Conservation (phyloP, 2,797 vertebrate species). For the Scleropages formosus region DNA sequence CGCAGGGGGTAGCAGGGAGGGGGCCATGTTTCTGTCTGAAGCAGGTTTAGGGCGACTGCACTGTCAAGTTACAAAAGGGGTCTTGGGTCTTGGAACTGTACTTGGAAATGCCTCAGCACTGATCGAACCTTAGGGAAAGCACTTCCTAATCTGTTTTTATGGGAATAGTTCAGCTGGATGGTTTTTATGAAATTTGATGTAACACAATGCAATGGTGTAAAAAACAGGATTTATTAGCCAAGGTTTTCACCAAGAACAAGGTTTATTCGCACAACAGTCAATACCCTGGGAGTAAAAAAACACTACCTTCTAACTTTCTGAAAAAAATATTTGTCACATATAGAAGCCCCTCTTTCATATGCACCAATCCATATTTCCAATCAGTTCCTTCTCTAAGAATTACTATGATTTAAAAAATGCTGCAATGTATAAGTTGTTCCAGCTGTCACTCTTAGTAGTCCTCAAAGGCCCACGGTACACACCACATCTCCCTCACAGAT, state of each 20-base stretch:
- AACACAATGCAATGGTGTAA: too few relatives aligned
- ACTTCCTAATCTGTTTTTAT: background rate
- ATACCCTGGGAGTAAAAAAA: too few relatives aligned
- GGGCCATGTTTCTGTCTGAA: background rate
- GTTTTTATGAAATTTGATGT: background rate
- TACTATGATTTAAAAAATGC: background rate
- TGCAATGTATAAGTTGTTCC: too few relatives aligned
- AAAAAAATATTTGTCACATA: too few relatives aligned
- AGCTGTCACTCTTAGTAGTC: background rate
- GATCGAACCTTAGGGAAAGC: conserved; percentile 34
- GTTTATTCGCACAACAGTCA: too few relatives aligned
- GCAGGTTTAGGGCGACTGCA: conserved; percentile 45
- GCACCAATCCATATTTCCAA: conserved; percentile 23
- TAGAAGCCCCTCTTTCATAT: background rate
- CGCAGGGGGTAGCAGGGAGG: background rate
- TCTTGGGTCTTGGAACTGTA: conserved; percentile 36
- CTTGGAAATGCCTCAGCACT: conserved; percentile 56
- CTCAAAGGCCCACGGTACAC: background rate
- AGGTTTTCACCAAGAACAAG: too few relatives aligned
- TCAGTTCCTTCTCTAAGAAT: conserved; percentile 14
- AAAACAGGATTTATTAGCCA: too few relatives aligned
- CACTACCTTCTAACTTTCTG: too few relatives aligned
- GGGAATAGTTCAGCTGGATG: background rate
- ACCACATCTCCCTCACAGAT: background rate
- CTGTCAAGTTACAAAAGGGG: conserved; percentile 55